These are phyloP conservation scores for Cuculus canorus DNA, from an alignment of 2,797 vertebrate species.

Conservation along the genomic window DNA sequence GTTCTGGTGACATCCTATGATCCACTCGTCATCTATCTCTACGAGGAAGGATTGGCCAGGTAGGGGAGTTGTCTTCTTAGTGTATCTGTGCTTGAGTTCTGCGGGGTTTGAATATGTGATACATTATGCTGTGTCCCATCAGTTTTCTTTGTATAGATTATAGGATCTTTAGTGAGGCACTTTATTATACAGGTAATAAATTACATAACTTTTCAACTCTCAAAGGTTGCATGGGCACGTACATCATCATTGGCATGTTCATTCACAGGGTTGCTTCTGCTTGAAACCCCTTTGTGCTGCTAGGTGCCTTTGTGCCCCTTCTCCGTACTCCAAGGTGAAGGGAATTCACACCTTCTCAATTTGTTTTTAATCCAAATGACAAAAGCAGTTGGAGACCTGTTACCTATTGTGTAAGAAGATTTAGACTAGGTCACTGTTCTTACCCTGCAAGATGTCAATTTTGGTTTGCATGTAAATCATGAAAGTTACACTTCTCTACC, in stretches of 20 bases:
- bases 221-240: not conserved
- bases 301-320: not conserved
- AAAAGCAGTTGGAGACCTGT: not conserved
- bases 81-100: not conserved
- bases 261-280: not conserved
- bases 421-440: not conserved
- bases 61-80: constrained; percentile 55
- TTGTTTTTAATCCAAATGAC: not conserved
- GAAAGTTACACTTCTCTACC: not conserved
- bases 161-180: not conserved
- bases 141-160: not conserved
- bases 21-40: constrained; percentile 92
- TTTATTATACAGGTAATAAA: not conserved
- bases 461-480: not conserved
- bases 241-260: not conserved
- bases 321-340: not conserved
- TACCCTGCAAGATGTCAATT: not conserved
- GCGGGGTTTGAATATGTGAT: not conserved
- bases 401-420: not conserved
- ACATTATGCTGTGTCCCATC: not conserved
- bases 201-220: not conserved
- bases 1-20: constrained; percentile 96
- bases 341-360: not conserved
- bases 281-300: not conserved
- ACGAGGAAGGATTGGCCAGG: constrained; percentile 96